These are phyloP conservation scores for Panzeria rudis DNA, from an alignment of 2,888 invertebrate genomes.

Conservation along the genomic window DNA sequence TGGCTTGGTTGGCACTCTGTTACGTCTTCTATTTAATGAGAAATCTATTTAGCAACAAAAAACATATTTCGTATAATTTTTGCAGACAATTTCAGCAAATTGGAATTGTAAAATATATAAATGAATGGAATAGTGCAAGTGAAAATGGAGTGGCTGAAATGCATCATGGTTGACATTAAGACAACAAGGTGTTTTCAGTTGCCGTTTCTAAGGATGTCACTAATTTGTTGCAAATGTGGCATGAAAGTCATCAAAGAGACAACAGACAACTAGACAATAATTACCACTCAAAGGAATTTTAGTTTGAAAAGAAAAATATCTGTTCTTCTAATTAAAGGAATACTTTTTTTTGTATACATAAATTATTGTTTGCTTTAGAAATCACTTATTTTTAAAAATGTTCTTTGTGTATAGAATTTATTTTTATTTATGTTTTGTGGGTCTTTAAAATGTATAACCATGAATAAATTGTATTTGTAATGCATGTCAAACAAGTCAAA, in stretches of 20 bases:
- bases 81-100: slow-evolving; percentile 59
- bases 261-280: slow-evolving; percentile 13
- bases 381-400: neutral
- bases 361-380: neutral
- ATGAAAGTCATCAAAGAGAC: slow-evolving; percentile 18
- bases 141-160: slow-evolving; percentile 5
- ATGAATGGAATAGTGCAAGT: neutral
- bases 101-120: slow-evolving; percentile 50
- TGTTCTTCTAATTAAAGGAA: neutral
- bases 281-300: slow-evolving; percentile 4
- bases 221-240: slow-evolving; percentile 62
- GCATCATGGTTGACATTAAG: slow-evolving; percentile 24
- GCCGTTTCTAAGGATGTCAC: slow-evolving; percentile 63
- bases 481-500: slow-evolving; percentile 49
- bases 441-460: slow-evolving; percentile 19
- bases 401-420: neutral
- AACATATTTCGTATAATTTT: slow-evolving; percentile 60
- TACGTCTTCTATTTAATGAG: slow-evolving; percentile 25
- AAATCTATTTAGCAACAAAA: slow-evolving; percentile 37
- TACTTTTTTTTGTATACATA: neutral
- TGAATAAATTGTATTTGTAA: slow-evolving; percentile 56
- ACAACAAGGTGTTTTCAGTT: slow-evolving; percentile 51
- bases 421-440: neutral
- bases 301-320: neutral
- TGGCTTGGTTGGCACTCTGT: neutral